A percentile compares a stretch with the other conserved stretches of the same genome.
These are phyloP conservation scores for Atlantisia rogersi DNA, from an alignment of 2,113 vertebrate species.

Conservation along the genomic window DNA sequence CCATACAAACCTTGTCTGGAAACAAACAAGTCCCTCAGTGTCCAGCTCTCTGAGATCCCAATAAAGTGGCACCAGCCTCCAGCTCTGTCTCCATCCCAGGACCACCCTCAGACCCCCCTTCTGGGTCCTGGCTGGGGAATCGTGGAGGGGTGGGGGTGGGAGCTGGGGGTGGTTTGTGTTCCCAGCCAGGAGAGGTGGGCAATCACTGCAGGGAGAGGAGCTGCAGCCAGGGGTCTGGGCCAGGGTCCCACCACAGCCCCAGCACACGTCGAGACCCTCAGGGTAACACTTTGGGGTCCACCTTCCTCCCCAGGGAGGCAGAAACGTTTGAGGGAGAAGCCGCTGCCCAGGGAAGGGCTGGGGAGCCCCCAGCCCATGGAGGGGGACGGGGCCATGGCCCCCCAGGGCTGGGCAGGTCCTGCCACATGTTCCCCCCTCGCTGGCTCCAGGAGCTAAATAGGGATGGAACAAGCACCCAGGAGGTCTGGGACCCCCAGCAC, in stretches of 20 bases:
- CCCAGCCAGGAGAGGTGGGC: not conserved
- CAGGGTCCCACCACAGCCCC: not conserved
- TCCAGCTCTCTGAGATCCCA: not conserved
- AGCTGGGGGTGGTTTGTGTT: not conserved
- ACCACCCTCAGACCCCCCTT: not conserved
- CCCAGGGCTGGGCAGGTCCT: not conserved
- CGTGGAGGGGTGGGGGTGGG: rapidly evolving
- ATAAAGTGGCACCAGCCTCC: constrained; percentile 39
- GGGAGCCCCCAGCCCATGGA: rapidly evolving
- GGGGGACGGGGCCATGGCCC: rapidly evolving
- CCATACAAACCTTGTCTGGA: not conserved
- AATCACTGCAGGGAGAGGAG: not conserved
- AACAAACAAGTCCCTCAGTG: not conserved
- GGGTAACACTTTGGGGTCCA: rapidly evolving
- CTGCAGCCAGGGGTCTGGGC: not conserved
- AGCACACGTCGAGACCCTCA: rapidly evolving
- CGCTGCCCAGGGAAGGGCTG: not conserved
- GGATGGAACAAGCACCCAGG: rapidly evolving
- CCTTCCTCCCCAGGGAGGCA: not conserved
- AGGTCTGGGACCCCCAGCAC: not conserved
- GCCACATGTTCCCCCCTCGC: not conserved
- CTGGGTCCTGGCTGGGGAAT: not conserved
- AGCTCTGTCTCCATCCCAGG: rapidly evolving
- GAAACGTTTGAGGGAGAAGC: rapidly evolving
- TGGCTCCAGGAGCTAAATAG: rapidly evolving